A percentile compares a stretch with the other conserved stretches of the same genome.
phyloP scores from a whole-genome alignment of 2,888 invertebrate species.

The Eustalomyia histrio region DNA sequence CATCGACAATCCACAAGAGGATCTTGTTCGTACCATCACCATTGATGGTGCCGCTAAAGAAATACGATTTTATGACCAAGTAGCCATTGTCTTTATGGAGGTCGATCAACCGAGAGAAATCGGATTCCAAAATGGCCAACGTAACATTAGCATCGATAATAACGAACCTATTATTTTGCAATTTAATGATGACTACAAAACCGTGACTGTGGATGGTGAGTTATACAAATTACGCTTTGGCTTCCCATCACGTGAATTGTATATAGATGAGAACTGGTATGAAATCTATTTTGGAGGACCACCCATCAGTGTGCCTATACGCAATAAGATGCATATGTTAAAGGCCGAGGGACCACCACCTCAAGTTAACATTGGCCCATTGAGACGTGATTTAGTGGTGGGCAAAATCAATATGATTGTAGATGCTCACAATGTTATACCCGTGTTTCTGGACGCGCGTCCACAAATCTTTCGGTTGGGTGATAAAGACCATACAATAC shows the following conservation, averaged over 20 bases:
- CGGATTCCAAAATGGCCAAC: slow-evolving; percentile 89
- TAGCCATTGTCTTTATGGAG: slow-evolving; percentile 90
- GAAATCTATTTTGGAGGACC: slow-evolving; percentile 96
- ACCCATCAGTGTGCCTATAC: slow-evolving; percentile 89
- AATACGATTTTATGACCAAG: slow-evolving; percentile 90
- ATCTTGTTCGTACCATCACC: slow-evolving; percentile 88
- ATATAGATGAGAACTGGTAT: slow-evolving; percentile 92
- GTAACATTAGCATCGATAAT: slow-evolving; percentile 88
- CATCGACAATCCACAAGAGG: slow-evolving; percentile 82
- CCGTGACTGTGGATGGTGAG: slow-evolving; percentile 86
- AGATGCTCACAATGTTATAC: slow-evolving; percentile 88
- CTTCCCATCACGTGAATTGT: slow-evolving; percentile 94
- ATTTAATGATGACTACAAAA: slow-evolving; percentile 86
- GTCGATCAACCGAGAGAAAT: slow-evolving; percentile 93
- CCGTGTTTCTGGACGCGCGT: slow-evolving; percentile 91
- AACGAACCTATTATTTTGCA: slow-evolving; percentile 84
- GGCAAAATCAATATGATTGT: slow-evolving; percentile 92
- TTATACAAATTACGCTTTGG: slow-evolving; percentile 91
- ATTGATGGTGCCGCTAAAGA: slow-evolving; percentile 91
- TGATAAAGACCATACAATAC: slow-evolving; percentile 86
- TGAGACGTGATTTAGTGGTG: slow-evolving; percentile 89
- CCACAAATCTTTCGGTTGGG: slow-evolving; percentile 89
- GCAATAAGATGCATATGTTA: slow-evolving; percentile 87
- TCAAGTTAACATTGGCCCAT: slow-evolving; percentile 93
- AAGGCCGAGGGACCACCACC: slow-evolving; percentile 95